These are phyloP conservation scores for Paelopatides confundens DNA, from an alignment of 53 echinoderm and acorn worm genomes.

Conservation along the genomic window DNA sequence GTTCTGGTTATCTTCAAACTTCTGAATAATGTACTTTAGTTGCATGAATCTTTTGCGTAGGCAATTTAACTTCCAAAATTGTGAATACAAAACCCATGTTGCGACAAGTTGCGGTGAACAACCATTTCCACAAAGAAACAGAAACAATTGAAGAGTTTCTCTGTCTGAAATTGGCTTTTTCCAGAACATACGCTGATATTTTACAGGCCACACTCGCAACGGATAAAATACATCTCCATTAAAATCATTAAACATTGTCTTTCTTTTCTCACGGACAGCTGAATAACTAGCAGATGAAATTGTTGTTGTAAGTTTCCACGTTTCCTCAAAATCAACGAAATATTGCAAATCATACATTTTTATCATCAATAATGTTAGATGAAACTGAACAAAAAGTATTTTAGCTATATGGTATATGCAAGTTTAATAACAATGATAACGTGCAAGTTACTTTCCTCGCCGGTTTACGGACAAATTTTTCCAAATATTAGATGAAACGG, in stretches of 20 bases:
- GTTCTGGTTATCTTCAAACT: background rate
- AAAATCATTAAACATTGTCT: background rate
- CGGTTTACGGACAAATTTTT: no score
- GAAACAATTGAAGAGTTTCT: background rate
- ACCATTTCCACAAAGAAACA: constrained; percentile 3
- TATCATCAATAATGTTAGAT: no score
- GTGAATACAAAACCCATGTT: background rate
- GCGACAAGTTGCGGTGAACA: constrained; percentile 14
- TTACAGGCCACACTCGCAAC: background rate
- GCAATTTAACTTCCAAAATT: background rate
- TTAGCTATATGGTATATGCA: no score
- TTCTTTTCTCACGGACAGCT: background rate
- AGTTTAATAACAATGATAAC: no score
- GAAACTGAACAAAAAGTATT: no score
- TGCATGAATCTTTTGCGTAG: background rate
- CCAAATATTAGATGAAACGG: no score
- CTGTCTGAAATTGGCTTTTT: constrained; percentile 11
- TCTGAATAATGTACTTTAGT: background rate
- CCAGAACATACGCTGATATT: background rate
- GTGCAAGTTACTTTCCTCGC: no score
- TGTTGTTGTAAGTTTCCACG: no score
- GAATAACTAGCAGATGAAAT: no score
- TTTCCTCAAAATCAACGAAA: no score
- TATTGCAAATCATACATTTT: no score
- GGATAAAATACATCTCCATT: background rate